phyloP scores from a whole-genome alignment of 2,888 invertebrate species.

The Hydraecia micacea region DNA sequence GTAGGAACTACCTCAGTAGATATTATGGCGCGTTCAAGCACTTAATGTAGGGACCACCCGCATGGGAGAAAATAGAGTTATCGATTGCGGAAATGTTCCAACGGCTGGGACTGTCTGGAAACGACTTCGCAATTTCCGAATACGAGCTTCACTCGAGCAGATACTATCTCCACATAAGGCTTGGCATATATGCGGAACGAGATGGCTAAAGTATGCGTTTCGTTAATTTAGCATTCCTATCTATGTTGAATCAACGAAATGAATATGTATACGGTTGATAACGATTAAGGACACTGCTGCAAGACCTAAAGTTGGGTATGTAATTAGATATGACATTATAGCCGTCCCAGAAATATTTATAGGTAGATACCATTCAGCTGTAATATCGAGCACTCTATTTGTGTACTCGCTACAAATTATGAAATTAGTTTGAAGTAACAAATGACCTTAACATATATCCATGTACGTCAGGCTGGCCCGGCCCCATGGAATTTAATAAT shows the following conservation, averaged over 20 bases:
- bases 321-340: conserved; percentile 51
- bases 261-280: conserved; percentile 57
- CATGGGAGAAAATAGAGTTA: conserved; percentile 43
- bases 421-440: conserved; percentile 20
- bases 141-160: conserved; percentile 16
- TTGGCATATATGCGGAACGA: conserved; percentile 18
- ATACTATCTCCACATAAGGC: conserved; percentile 26
- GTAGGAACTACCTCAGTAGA: neutral
- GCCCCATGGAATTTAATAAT: no score
- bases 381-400: conserved; percentile 31
- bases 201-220: conserved; percentile 43
- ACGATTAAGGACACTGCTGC: conserved; percentile 54
- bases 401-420: conserved; percentile 19
- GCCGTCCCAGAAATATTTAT: conserved; percentile 46
- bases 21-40: neutral
- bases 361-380: conserved; percentile 18
- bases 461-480: no score
- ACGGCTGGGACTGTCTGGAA: conserved; percentile 30
- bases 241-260: conserved; percentile 56
- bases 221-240: conserved; percentile 52
- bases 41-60: conserved; percentile 24
- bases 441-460: conserved; percentile 42
- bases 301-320: conserved; percentile 48
- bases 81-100: conserved; percentile 57
- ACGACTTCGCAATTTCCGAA: conserved; percentile 38